Evolutionary conservation across 2,113 vertebrate species (phyloP).

Genomic region (Athene cunicularia): DNA sequence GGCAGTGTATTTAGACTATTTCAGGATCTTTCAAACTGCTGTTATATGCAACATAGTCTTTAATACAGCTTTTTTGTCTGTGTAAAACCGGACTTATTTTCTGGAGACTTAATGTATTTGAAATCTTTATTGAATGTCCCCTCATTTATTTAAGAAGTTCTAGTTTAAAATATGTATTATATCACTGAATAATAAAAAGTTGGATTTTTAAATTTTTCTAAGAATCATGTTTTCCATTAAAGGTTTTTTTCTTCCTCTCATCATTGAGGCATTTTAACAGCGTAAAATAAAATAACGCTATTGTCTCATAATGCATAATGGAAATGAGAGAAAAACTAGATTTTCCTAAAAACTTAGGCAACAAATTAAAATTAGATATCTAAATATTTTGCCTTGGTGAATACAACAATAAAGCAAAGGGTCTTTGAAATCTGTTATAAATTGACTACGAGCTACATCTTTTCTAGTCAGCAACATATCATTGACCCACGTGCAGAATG

Average conservation of each 20-base stretch:
- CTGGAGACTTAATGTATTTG: background rate
- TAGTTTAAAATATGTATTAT: background rate
- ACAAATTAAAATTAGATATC: background rate
- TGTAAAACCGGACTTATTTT: background rate
- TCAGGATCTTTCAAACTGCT: background rate
- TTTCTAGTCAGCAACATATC: background rate
- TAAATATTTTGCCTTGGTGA: background rate
- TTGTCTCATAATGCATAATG: background rate
- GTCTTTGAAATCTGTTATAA: background rate
- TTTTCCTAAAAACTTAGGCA: background rate
- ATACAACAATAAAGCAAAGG: background rate
- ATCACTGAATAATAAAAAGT: background rate
- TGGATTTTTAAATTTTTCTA: background rate
- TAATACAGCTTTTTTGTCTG: background rate
- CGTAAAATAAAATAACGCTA: background rate
- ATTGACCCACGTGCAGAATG: background rate
- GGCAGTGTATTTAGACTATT: slow-evolving; percentile 5
- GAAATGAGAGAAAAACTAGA: background rate
- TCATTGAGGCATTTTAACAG: background rate
- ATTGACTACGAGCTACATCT: background rate
- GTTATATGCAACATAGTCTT: background rate
- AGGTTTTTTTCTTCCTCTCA: background rate
- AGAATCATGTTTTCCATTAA: background rate
- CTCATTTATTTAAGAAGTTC: background rate
- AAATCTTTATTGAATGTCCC: background rate